Evolutionary conservation across 2,113 vertebrate genomes (phyloP), one percentile per base, ranked within the genome.

Genomic region (Microcebus murinus): DNA sequence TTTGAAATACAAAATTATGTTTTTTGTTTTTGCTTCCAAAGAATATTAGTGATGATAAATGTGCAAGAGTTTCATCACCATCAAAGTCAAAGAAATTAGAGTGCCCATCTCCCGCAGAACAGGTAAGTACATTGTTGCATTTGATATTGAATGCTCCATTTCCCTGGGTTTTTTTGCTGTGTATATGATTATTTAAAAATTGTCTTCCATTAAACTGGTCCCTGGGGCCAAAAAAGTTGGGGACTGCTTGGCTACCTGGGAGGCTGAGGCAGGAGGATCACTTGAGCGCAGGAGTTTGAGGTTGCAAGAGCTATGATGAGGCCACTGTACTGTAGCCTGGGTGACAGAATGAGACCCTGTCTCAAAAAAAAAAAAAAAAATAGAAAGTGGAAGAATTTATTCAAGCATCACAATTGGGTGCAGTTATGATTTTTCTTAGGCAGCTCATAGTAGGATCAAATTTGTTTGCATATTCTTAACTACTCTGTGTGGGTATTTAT

Each of bases 71-170:
- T 97, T 98, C 98, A 12, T 98, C 98, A 98, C 98, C 98, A 95
- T 98, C 98, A 93, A 98, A 98, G 92, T 98, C 98, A 93, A 98
- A 98, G 1, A 98, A 98, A 97, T 94, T 92, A 93, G 98, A 98
- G 55, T 97, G 98, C 95, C 91, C 97, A 0, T 65, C 98, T 98
- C 97, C 98, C 96, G 86, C 96, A 96, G 98, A 98, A 96, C 98
- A 99, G 97, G 98, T 99, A 98, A 98, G 98, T 97, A 88, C 15
- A 4, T 23, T 67, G 17, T 76, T 29, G 45, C 1, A 31, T 68
- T 73, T 96, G 65, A 50, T 42, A 23, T 8, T 8, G 10, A 87
- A 31, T 17, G 17, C 17, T 36, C 9, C 14, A 14, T 70, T 70
- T 70, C 27, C 87, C 8, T 63, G 34, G 9, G 29, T 42, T 89